phyloP scores from a whole-genome alignment of 2,888 invertebrate species.

The Habrosyne pyritoides region DNA sequence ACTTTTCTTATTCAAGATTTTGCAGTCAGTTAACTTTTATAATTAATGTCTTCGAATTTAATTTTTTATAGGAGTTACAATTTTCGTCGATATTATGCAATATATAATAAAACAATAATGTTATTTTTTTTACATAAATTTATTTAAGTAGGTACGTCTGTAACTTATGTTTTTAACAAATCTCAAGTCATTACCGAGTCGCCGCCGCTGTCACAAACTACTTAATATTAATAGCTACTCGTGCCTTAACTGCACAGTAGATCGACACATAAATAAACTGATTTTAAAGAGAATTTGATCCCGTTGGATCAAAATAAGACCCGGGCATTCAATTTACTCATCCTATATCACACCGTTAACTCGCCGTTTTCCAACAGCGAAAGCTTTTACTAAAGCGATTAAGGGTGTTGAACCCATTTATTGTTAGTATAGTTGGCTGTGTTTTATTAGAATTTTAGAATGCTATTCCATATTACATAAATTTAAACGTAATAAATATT shows the following conservation, averaged over 20 bases:
- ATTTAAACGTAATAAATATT: no score
- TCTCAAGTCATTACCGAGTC: not conserved
- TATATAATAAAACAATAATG: no score
- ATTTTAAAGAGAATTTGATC: not conserved
- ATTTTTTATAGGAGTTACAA: no score
- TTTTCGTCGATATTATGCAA: no score
- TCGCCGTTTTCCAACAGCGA: not conserved
- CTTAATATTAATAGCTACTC: not conserved
- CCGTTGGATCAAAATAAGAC: not conserved
- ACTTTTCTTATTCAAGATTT: no score
- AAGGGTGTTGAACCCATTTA: not conserved
- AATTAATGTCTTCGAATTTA: no score
- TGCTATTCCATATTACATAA: no score
- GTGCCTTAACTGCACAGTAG: no score
- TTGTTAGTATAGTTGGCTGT: not conserved
- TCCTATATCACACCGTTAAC: slow-evolving; percentile 6
- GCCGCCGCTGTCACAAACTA: not conserved
- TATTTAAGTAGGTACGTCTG: no score
- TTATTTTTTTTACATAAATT: no score
- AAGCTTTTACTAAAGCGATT: not conserved
- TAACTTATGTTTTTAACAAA: no score
- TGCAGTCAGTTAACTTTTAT: no score
- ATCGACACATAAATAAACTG: not conserved
- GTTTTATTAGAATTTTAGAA: not conserved
- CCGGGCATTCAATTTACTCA: not conserved